A percentile compares a stretch with the other conserved stretches of the same genome.
phyloP scores from a whole-genome alignment of 2,797 vertebrate genomes.

The Salmo trutta region DNA sequence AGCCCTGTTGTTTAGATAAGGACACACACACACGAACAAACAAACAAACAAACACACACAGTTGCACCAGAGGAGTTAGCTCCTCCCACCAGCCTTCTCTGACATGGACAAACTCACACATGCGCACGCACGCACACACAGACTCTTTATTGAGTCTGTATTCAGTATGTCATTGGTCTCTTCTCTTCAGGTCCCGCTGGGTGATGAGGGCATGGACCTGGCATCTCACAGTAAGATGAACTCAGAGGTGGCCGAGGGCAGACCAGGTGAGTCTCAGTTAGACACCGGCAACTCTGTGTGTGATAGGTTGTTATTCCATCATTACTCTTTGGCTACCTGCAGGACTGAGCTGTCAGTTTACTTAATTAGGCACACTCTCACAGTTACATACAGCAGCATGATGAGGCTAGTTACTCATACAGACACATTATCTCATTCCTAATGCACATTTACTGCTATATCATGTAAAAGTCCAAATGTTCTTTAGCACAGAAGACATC shows the following conservation, averaged over 20 bases:
- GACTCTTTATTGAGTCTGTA: not conserved
- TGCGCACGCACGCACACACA: no score
- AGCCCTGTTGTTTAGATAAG: not conserved
- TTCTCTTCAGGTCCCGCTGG: conserved; percentile 59
- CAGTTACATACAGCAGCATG: not conserved
- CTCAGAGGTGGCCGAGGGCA: conserved; percentile 78
- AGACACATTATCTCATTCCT: not conserved
- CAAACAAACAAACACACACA: not conserved
- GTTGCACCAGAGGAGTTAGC: not conserved
- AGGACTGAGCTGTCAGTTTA: not conserved
- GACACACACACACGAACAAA: no score
- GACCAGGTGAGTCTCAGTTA: conserved; percentile 81
- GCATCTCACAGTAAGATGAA: conserved; percentile 77
- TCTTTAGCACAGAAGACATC: not conserved
- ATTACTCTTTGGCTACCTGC: not conserved
- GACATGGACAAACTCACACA: no score
- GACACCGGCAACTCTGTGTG: not conserved
- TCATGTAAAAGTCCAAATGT: not conserved
- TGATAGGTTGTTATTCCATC: not conserved
- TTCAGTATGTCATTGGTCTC: conserved; percentile 51
- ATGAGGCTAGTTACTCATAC: not conserved
- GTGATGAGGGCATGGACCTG: conserved; percentile 84
- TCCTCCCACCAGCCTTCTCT: no score
- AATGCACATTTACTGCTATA: not conserved
- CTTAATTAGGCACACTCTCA: not conserved